Conservation (phyloP, 2,797 vertebrate genomes). For the Synanceia verrucosa region DNA sequence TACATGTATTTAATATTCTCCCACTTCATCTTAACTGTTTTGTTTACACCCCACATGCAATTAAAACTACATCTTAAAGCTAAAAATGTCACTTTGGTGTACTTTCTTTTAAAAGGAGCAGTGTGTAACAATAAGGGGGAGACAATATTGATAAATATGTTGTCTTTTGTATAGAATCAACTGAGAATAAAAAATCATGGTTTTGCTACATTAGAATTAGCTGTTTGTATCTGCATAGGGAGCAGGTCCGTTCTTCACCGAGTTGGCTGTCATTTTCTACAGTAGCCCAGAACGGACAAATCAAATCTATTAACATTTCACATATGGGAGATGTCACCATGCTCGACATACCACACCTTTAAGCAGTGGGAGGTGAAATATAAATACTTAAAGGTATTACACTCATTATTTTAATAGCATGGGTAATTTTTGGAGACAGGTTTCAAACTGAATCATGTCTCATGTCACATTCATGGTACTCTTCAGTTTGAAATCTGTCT, state of each 20-base stretch:
- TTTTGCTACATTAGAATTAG: neutral
- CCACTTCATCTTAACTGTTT: conserved; percentile 1
- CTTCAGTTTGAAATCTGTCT: no score
- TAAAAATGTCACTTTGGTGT: conserved; percentile 6
- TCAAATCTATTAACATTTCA: neutral
- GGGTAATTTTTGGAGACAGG: neutral
- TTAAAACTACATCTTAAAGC: conserved; percentile 14
- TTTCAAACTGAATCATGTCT: conserved; percentile 3
- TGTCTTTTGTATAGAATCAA: neutral
- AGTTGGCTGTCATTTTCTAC: neutral
- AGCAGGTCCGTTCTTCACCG: neutral
- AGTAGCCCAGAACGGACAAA: neutral
- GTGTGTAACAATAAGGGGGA: neutral
- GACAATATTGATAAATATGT: neutral
- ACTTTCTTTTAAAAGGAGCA: neutral
- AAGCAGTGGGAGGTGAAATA: neutral
- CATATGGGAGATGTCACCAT: neutral
- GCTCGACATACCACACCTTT: neutral
- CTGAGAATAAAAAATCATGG: neutral
- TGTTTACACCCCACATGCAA: conserved; percentile 9
- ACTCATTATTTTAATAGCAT: neutral
- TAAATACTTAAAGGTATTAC: neutral
- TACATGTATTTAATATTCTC: conserved; percentile 24
- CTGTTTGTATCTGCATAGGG: neutral
- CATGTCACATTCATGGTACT: no score